These are phyloP conservation scores for Tipula confusa DNA, from an alignment of 2,888 invertebrate genomes.

Conservation along the genomic window DNA sequence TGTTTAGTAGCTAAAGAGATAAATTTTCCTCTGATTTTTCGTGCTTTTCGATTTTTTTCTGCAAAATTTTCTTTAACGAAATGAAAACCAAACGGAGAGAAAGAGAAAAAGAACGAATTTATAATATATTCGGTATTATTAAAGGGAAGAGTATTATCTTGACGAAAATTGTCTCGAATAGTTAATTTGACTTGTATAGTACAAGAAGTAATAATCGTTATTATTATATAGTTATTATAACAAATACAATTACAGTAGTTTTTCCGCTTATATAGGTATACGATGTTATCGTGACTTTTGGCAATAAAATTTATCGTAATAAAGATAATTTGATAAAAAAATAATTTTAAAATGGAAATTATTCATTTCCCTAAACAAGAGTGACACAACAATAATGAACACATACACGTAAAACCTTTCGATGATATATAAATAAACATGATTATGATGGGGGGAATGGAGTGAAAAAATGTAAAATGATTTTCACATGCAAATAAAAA, in stretches of 20 bases:
- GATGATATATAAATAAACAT: not conserved
- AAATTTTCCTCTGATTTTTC: not conserved
- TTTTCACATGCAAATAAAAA: not conserved
- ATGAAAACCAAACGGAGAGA: not conserved
- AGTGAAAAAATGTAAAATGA: not conserved
- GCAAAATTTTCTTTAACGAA: not conserved
- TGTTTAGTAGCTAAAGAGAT: conserved; percentile 12
- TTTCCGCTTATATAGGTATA: not conserved
- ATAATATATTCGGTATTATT: too few relatives aligned
- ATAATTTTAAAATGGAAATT: not conserved
- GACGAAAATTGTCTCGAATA: not conserved
- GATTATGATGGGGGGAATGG: not conserved
- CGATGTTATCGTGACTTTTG: not conserved
- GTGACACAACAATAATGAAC: not conserved
- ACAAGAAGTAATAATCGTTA: not conserved
- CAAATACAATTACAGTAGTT: not conserved
- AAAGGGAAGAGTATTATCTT: not conserved
- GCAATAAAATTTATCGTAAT: not conserved
- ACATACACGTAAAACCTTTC: not conserved
- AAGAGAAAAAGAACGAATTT: not conserved
- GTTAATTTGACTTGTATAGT: not conserved
- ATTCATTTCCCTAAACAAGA: not conserved
- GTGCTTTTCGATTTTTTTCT: not conserved
- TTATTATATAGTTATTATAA: too few relatives aligned
- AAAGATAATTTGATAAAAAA: too few relatives aligned